Percentiles rank a stretch among this genome's conserved stretches.
Evolutionary conservation across 2,888 invertebrate genomes (phyloP).

Genomic region (Ophion costatus): DNA sequence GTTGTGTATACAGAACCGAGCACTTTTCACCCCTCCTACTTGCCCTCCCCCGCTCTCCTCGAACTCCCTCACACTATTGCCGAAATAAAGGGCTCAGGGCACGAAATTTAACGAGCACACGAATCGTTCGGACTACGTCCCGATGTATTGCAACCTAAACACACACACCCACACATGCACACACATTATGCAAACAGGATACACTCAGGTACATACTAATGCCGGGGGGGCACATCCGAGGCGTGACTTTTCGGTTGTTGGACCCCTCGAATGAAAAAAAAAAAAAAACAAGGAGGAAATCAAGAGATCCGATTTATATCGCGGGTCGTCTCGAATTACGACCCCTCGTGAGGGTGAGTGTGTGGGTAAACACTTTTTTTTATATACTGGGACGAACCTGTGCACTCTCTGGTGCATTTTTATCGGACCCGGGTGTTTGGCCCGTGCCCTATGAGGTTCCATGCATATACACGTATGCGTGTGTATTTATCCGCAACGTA

Average conservation of each 20-base stretch:
- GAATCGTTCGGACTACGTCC: not conserved
- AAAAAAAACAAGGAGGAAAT: conserved; percentile 14
- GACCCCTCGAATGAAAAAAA: conserved; percentile 32
- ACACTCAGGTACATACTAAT: too few relatives aligned
- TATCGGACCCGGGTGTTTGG: conserved; percentile 18
- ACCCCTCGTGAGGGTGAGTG: not conserved
- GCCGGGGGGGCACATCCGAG: not conserved
- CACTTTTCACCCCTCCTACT: conserved; percentile 48
- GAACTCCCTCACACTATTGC: not conserved
- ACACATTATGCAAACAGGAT: conserved; percentile 4
- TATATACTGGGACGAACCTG: not conserved
- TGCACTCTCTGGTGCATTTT: not conserved
- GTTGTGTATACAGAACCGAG: conserved; percentile 31
- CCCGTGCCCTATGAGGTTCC: not conserved
- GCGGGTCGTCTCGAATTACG: conserved; percentile 40
- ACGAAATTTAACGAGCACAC: conserved; percentile 3
- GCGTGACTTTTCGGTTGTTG: conserved; percentile 48
- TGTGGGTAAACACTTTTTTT: conserved; percentile 3
- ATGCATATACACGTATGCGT: not conserved
- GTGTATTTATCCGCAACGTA: conserved; percentile 27
- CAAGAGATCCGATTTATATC: conserved; percentile 37
- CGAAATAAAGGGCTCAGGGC: not conserved
- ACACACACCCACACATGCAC: not conserved
- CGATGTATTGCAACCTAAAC: not conserved
- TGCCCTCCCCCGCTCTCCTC: too few relatives aligned